phyloP scores from a whole-genome alignment of 2,797 vertebrate species.

The Rhinichthys osculus region DNA sequence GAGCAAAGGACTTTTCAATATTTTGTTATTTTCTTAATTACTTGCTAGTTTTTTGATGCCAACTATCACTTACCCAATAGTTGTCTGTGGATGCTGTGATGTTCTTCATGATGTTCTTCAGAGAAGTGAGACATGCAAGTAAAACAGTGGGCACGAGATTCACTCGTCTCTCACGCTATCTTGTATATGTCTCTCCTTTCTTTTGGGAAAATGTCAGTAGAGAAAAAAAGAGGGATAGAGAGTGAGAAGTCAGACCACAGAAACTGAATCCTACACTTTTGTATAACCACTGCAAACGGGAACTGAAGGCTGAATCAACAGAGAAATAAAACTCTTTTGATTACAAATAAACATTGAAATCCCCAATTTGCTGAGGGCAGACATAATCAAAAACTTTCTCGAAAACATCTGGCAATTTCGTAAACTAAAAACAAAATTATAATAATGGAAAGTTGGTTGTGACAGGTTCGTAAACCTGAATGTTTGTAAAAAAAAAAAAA shows the following conservation, averaged over 20 bases:
- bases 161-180: conserved; percentile 5
- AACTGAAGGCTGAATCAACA: background rate
- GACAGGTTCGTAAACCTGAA: background rate
- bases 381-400: background rate
- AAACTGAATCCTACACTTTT: background rate
- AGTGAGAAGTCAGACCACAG: background rate
- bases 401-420: background rate
- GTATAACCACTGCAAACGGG: background rate
- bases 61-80: background rate
- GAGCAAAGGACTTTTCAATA: background rate
- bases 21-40: background rate
- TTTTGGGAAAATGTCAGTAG: background rate
- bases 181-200: conserved; percentile 24
- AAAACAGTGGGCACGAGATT: conserved; percentile 21
- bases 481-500: background rate
- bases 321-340: conserved; percentile 21
- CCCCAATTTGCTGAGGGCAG: conserved; percentile 1
- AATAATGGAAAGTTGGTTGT: background rate
- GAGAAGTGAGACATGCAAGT: conserved; percentile 26
- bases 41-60: background rate
- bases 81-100: background rate
- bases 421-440: background rate
- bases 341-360: conserved; percentile 1
- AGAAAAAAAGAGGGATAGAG: background rate
- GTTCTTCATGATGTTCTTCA: conserved; percentile 26